Evolutionary conservation across 2,888 invertebrate species (phyloP), one percentile per base, ranked within the genome.

Genomic region (Erebia aethiops): DNA sequence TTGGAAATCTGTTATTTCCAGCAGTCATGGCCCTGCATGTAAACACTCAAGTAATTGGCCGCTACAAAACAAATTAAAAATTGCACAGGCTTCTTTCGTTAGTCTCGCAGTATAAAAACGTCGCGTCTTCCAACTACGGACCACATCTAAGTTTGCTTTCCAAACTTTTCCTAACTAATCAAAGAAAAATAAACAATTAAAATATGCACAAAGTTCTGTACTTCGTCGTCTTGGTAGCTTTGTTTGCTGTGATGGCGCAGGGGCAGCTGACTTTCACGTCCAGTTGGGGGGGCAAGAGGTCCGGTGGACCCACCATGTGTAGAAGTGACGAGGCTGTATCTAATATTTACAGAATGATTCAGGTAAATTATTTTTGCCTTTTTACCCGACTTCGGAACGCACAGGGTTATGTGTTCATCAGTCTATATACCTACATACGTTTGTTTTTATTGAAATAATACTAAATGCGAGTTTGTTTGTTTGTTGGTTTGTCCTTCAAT

Each of bases 211-310:
- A 86, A 74, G 58, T 81, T 43, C 72, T 82, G 63, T 72, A 86
- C 41, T 75, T 87, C 16, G 69, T 87, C 18, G 74, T 89, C 43
- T 58, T 91, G 64, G 74, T 87, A 54, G 87, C 85, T 9, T 89
- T 85, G 76, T 62, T 87, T 49, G 84, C 84, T 71, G 64, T 87
- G 41, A 69, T 82, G 54, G 79, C 82, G 18, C 84, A 89, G 1
- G 94, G 90, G 0, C 95, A 95, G 79, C 81, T 95, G 52, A 95
- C 94, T 5, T 95, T 95, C 80, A 94, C 94, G 0, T 94, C 95
- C 0, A 92, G 90, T 67, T 95, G 95, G 95, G 92, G 88, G 0
- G 92, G 91, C 1, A 90, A 92, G 74, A 86, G 94, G 14, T 82
- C 86, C 49, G 81, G 81, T 0, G 84, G 79, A 0, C 79, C 85